Evolutionary conservation across 2,888 invertebrate species (phyloP).

Genomic region (Galerucella pusilla): DNA sequence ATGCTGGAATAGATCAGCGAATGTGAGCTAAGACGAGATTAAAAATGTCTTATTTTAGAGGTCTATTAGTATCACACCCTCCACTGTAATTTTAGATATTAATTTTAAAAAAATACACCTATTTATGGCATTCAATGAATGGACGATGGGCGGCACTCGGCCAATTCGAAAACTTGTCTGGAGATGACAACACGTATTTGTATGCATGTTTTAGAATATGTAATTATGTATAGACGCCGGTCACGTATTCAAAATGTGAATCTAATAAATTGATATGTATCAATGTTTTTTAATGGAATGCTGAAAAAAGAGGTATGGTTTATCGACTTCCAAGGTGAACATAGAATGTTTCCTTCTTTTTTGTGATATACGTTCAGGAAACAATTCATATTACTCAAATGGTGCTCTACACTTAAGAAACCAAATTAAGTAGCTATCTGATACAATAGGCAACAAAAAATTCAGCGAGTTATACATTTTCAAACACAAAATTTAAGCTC

Average conservation of each 20-base stretch:
- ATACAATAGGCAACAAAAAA: too few species aligned
- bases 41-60: slow-evolving; percentile 35
- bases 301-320: not conserved
- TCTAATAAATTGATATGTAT: not conserved
- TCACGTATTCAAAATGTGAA: not conserved
- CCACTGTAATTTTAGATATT: slow-evolving; percentile 37
- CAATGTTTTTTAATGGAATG: not conserved
- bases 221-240: not conserved
- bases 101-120: slow-evolving; percentile 30
- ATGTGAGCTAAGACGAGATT: slow-evolving; percentile 9
- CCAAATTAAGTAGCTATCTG: too few species aligned
- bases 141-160: slow-evolving; percentile 19
- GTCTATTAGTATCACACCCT: slow-evolving; percentile 36
- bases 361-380: too few species aligned
- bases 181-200: slow-evolving; percentile 12
- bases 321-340: not conserved
- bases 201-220: not conserved
- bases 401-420: too few species aligned
- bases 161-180: slow-evolving; percentile 23
- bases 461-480: too few species aligned
- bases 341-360: not conserved
- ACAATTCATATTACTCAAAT: too few species aligned
- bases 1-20: slow-evolving; percentile 18
- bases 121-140: slow-evolving; percentile 32
- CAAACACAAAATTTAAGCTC: too few species aligned